Conservation (phyloP, 2,888 invertebrate genomes). For the Euspilapteryx auroguttella region DNA sequence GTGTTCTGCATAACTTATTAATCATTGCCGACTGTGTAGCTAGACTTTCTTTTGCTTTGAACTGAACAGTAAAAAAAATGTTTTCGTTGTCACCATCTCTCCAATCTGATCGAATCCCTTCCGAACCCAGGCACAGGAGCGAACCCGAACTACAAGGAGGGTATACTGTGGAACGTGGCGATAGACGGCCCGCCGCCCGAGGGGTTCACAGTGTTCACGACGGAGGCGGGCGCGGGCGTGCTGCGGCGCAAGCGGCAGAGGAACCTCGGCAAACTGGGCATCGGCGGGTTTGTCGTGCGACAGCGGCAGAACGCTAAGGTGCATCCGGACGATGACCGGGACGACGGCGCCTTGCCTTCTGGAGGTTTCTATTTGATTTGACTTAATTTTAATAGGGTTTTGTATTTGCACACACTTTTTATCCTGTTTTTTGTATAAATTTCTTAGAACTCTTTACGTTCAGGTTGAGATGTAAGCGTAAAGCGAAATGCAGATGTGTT, state of each 20-base stretch:
- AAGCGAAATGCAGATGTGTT: too few species aligned
- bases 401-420: too few species aligned
- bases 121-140: not conserved
- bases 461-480: too few species aligned
- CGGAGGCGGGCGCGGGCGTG: slow-evolving; percentile 80
- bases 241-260: slow-evolving; percentile 82
- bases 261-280: slow-evolving; percentile 83
- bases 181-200: slow-evolving; percentile 82
- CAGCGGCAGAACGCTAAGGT: slow-evolving; percentile 57
- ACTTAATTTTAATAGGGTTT: too few species aligned
- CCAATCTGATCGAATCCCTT: not conserved
- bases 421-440: too few species aligned
- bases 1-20: too few species aligned
- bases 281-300: slow-evolving; percentile 88
- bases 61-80: not conserved
- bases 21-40: too few species aligned
- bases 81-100: not conserved
- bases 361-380: slow-evolving; percentile 37
- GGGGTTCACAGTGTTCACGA: slow-evolving; percentile 78
- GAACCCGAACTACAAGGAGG: slow-evolving; percentile 70
- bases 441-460: too few species aligned
- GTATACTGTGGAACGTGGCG: slow-evolving; percentile 77
- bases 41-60: not conserved
- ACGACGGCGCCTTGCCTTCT: slow-evolving; percentile 25
- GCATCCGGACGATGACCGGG: slow-evolving; percentile 33